A percentile compares a stretch with the other conserved stretches of the same genome.
These are phyloP conservation scores for Microhierax caerulescens DNA, from an alignment of 2,797 vertebrate genomes.

Conservation along the genomic window DNA sequence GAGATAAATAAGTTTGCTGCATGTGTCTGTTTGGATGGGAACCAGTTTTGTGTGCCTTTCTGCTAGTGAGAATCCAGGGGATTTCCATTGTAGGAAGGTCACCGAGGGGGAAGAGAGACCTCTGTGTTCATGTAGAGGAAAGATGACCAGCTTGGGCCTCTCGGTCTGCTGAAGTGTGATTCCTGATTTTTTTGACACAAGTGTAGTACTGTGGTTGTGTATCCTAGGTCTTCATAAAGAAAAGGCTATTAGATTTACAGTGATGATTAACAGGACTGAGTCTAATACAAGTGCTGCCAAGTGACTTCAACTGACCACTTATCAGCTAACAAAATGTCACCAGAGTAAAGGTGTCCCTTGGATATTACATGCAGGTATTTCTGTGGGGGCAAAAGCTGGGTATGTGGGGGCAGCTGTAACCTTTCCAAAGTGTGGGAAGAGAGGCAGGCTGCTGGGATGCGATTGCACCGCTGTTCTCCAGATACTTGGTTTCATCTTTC, in stretches of 20 bases:
- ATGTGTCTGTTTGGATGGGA: not conserved
- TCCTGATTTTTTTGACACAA: not conserved
- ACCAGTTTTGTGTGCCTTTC: not conserved
- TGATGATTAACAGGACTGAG: not conserved
- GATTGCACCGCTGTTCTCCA: not conserved
- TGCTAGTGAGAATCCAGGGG: not conserved
- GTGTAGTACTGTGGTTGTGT: not conserved
- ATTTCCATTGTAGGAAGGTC: not conserved
- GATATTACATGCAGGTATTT: not conserved
- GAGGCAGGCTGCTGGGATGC: not conserved
- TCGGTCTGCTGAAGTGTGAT: not conserved
- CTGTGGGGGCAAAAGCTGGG: not conserved
- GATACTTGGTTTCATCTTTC: not conserved
- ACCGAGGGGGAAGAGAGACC: not conserved
- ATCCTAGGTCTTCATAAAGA: not conserved
- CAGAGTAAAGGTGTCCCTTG: not conserved
- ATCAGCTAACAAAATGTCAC: not conserved
- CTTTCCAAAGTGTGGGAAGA: not conserved
- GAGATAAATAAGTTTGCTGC: not conserved
- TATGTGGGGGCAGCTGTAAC: not conserved
- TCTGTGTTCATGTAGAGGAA: not conserved
- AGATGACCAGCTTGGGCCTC: not conserved
- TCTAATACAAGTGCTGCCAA: not conserved
- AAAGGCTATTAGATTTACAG: not conserved
- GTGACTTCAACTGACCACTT: not conserved